Conservation (phyloP, 2,888 invertebrate species). For the Caenorhabditis panamensis region DNA sequence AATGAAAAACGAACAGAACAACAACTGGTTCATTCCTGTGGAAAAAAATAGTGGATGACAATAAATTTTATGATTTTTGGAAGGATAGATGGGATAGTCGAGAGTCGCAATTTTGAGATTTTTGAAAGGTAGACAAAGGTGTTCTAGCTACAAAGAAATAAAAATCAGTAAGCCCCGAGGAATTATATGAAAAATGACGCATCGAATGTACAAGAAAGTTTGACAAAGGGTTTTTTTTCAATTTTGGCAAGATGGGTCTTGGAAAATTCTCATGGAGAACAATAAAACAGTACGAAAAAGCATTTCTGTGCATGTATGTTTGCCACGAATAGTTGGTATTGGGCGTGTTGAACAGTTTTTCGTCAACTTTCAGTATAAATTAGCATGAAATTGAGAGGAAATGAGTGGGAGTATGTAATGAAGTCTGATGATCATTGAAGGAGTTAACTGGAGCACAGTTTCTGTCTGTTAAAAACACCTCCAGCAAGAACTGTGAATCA, state of each 20-base stretch:
- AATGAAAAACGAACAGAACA: slow-evolving; percentile 14
- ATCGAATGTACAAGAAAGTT: not conserved
- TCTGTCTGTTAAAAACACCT: too few species aligned
- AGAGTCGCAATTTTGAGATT: too few species aligned
- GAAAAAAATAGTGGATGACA: slow-evolving; percentile 7
- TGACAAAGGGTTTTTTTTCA: slow-evolving; percentile 43
- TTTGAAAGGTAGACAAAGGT: not conserved
- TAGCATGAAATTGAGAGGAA: too few species aligned
- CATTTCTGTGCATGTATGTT: not conserved
- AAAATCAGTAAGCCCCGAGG: not conserved
- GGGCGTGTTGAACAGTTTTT: too few species aligned
- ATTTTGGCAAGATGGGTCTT: slow-evolving; percentile 34
- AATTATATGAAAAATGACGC: slow-evolving; percentile 7
- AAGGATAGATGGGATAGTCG: not conserved
- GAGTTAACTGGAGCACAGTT: too few species aligned
- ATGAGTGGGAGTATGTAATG: not conserved
- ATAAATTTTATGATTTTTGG: slow-evolving; percentile 1
- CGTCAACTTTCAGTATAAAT: too few species aligned
- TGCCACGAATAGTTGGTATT: too few species aligned
- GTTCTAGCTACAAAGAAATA: not conserved
- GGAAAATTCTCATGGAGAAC: slow-evolving; percentile 4
- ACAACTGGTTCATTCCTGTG: slow-evolving; percentile 36
- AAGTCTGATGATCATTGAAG: too few species aligned
- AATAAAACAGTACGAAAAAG: slow-evolving; percentile 54
- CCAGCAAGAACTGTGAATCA: too few species aligned